Conservation (phyloP, 2,113 vertebrate species). For the Martes martes region DNA sequence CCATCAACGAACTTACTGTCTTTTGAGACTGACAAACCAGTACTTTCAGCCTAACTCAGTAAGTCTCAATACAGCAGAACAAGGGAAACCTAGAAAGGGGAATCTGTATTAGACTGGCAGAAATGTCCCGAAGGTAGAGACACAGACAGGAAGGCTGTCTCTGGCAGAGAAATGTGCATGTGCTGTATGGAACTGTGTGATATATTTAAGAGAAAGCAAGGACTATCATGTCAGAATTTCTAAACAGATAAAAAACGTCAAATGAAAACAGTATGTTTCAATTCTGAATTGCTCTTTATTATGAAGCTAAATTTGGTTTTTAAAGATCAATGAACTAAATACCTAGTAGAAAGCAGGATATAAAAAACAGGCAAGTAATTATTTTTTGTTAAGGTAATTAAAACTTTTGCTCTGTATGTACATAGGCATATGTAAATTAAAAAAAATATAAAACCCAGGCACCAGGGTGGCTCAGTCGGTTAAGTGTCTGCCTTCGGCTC, state of each 20-base stretch:
- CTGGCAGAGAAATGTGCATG: background rate
- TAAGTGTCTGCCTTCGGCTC: no score
- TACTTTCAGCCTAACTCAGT: background rate
- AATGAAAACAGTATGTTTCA: background rate
- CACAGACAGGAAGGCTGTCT: background rate
- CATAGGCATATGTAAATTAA: fast-evolving
- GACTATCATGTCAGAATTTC: background rate
- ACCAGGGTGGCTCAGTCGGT: no score
- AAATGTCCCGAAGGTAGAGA: background rate
- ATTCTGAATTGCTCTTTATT: background rate
- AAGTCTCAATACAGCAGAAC: background rate
- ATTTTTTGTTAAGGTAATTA: background rate
- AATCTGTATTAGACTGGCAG: background rate
- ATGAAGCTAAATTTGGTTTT: constrained; percentile 14
- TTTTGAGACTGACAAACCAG: background rate
- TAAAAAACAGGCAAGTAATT: background rate
- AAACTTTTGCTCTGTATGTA: background rate
- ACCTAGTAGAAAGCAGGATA: background rate
- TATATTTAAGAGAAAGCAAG: background rate
- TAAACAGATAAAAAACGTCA: background rate
- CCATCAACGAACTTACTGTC: background rate
- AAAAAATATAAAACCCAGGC: background rate
- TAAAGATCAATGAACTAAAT: constrained; percentile 10
- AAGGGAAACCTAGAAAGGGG: background rate
- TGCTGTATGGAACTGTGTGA: background rate